A percentile compares a stretch with the other conserved stretches of the same genome.
phyloP scores from a whole-genome alignment of 2,113 vertebrate species.

The Neolamprologus cancellatus region DNA sequence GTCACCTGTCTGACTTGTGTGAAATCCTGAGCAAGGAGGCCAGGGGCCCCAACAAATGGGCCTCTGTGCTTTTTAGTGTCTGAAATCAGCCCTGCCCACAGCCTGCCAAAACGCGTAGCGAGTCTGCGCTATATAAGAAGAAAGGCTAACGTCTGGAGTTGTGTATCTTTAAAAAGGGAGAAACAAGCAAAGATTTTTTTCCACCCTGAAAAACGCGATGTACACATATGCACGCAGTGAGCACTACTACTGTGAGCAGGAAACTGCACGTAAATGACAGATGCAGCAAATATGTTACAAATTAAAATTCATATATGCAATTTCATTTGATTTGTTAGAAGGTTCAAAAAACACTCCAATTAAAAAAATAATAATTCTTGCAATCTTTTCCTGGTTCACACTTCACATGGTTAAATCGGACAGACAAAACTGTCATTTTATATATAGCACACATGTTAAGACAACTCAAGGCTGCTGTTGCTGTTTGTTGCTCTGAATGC shows the following conservation, averaged over 20 bases:
- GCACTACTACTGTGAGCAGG: background rate
- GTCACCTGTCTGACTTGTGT: constrained; percentile 51
- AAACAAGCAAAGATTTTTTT: background rate
- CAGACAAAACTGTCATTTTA: background rate
- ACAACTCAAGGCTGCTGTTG: background rate
- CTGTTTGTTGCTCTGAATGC: background rate
- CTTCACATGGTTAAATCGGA: background rate
- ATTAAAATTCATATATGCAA: background rate
- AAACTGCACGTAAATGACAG: background rate
- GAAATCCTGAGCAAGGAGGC: constrained; percentile 41
- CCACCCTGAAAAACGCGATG: background rate
- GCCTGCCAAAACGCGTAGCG: background rate
- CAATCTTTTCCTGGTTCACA: background rate
- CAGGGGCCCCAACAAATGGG: constrained; percentile 34
- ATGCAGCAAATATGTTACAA: background rate
- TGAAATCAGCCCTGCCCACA: background rate
- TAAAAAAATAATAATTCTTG: accelerated
- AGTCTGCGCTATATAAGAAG: background rate
- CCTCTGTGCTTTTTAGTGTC: constrained; percentile 25
- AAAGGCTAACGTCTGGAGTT: background rate
- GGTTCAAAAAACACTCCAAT: background rate
- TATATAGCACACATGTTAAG: background rate
- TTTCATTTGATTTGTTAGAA: background rate
- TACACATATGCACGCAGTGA: background rate
- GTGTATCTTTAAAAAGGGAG: background rate